Evolutionary conservation across 2,888 invertebrate species (phyloP).

Genomic region (Drosophila mulleri): DNA sequence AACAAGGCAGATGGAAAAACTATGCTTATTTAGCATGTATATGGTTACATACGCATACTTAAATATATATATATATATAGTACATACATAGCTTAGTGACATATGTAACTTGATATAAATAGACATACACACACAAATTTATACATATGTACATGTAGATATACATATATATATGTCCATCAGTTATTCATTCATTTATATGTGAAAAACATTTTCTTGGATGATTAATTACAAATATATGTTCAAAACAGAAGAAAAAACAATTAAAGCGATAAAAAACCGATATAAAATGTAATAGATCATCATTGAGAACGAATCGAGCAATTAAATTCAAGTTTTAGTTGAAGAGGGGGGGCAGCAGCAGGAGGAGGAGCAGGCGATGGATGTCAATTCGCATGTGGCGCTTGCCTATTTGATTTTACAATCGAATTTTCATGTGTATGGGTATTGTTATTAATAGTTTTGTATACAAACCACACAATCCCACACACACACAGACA

Average conservation of each 20-base stretch:
- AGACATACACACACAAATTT: background rate
- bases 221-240: conserved; percentile 67
- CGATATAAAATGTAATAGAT: conserved; percentile 36
- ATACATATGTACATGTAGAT: background rate
- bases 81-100: conserved; percentile 12
- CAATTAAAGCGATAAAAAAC: conserved; percentile 64
- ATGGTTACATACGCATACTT: conserved; percentile 20
- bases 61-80: conserved; percentile 15
- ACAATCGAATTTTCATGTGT: conserved; percentile 22
- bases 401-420: conserved; percentile 27
- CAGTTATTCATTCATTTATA: conserved; percentile 2
- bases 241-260: conserved; percentile 59
- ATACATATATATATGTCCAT: background rate
- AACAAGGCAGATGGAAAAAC: background rate
- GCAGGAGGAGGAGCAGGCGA: background rate
- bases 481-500: background rate
- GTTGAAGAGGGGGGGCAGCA: background rate
- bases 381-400: conserved; percentile 50
- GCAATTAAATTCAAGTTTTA: conserved; percentile 56
- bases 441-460: conserved; percentile 20
- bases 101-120: conserved; percentile 27
- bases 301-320: conserved; percentile 38
- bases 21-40: conserved; percentile 46
- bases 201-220: conserved; percentile 38
- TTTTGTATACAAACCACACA: conserved; percentile 3